Percentiles rank a stretch among this genome's conserved stretches.
Conservation (phyloP, 2,888 invertebrate species). For the Dasypogon diadema region DNA sequence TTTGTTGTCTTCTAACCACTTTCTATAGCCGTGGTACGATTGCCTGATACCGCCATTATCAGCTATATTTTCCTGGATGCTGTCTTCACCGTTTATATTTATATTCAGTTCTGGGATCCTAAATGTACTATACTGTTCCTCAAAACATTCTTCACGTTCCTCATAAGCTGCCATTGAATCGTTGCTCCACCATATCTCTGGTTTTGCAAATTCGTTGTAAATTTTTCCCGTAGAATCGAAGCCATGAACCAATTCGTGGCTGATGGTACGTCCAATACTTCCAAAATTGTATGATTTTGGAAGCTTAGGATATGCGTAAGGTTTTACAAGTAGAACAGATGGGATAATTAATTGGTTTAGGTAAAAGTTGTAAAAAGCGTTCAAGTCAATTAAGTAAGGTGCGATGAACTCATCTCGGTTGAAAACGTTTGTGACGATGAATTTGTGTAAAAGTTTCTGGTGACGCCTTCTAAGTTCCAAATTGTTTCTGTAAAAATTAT, state of each 20-base stretch:
- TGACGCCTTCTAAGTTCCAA: neutral
- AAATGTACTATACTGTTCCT: constrained; percentile 21
- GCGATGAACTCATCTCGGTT: neutral
- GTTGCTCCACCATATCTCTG: constrained; percentile 16
- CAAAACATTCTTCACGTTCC: constrained; percentile 14
- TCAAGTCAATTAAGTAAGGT: constrained; percentile 9
- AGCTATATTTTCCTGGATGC: constrained; percentile 43
- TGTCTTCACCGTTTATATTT: constrained; percentile 16
- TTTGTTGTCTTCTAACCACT: constrained; percentile 25
- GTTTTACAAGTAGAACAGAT: constrained; percentile 2
- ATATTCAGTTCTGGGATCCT: neutral
- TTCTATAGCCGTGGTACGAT: constrained; percentile 26
- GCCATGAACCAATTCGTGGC: constrained; percentile 88
- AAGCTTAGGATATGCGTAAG: neutral
- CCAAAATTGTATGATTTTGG: constrained; percentile 66
- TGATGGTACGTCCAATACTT: constrained; percentile 87
- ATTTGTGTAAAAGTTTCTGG: neutral
- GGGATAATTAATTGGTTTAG: constrained; percentile 19
- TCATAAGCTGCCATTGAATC: neutral
- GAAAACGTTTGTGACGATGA: neutral
- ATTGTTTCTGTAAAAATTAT: constrained; percentile 15
- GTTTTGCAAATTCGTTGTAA: constrained; percentile 72
- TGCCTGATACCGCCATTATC: constrained; percentile 32
- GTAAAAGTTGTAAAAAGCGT: constrained; percentile 1
- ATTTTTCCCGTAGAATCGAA: constrained; percentile 87